Evolutionary conservation across 2,113 vertebrate species (phyloP).

Genomic region (Lycaon pictus): DNA sequence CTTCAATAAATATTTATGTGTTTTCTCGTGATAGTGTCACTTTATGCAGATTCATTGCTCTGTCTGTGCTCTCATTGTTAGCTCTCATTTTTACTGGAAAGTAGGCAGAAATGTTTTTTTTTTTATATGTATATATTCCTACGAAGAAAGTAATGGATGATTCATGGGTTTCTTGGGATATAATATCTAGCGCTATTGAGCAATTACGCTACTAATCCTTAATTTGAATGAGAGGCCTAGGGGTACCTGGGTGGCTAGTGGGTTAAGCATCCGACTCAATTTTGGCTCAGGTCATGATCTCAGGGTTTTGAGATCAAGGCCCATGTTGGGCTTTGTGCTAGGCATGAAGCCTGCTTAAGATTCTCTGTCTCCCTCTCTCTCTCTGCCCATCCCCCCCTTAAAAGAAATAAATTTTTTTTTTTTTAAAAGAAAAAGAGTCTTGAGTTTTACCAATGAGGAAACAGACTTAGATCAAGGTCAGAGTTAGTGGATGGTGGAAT

Average conservation of each 20-base stretch:
- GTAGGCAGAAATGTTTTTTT: neutral
- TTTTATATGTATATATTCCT: neutral
- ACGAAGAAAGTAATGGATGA: neutral
- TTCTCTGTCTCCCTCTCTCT: neutral
- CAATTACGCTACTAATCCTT: neutral
- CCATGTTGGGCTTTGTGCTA: neutral
- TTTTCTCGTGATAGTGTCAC: neutral
- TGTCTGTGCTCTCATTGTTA: neutral
- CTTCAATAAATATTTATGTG: neutral
- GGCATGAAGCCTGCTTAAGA: neutral
- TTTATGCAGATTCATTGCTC: neutral
- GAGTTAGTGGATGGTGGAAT: neutral
- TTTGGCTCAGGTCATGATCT: neutral
- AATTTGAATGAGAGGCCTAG: neutral
- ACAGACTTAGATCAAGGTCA: neutral
- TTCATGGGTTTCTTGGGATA: neutral
- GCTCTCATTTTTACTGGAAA: slow-evolving; percentile 25
- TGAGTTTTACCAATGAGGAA: neutral
- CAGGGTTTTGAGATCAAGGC: neutral
- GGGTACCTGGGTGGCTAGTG: neutral
- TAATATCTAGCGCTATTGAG: neutral
- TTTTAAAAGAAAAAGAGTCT: neutral
- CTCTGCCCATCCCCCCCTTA: neutral
- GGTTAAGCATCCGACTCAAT: neutral
- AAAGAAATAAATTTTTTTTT: neutral